Conservation (phyloP, 2,888 invertebrate species). For the Pilophorus perplexus region DNA sequence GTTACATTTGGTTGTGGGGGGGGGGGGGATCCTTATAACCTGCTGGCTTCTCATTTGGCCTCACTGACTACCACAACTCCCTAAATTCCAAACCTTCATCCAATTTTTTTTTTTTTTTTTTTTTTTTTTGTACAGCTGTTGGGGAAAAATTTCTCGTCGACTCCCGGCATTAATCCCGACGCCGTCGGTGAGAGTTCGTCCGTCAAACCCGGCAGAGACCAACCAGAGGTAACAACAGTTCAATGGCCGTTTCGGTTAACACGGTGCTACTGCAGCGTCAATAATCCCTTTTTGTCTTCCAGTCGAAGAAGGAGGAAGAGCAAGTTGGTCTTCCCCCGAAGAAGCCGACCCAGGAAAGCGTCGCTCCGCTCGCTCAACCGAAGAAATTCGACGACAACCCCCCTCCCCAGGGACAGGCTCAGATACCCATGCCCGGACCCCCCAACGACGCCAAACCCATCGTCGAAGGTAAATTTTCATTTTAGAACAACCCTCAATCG, state of each 20-base stretch:
- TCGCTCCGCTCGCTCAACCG: slow-evolving; percentile 20
- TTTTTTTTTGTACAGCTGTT: background rate
- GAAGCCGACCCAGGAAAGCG: slow-evolving; percentile 46
- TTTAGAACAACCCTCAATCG: background rate
- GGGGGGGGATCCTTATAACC: too few species aligned
- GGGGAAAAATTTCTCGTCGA: slow-evolving; percentile 46
- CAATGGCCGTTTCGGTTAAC: too few species aligned
- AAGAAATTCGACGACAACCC: slow-evolving; percentile 34
- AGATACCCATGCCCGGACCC: slow-evolving; percentile 30
- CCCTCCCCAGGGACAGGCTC: slow-evolving; percentile 25
- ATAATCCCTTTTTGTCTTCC: too few species aligned
- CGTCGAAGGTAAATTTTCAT: slow-evolving; percentile 18
- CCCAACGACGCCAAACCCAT: slow-evolving; percentile 8
- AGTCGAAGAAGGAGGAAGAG: slow-evolving; percentile 39
- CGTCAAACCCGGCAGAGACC: slow-evolving; percentile 40
- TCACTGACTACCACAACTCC: too few species aligned
- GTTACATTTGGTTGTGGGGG: too few species aligned
- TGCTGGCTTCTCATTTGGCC: too few species aligned
- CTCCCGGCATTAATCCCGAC: slow-evolving; percentile 51
- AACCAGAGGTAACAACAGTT: slow-evolving; percentile 44
- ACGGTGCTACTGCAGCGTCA: too few species aligned
- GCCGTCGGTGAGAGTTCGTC: slow-evolving; percentile 49
- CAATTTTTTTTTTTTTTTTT: background rate
- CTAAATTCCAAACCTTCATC: background rate
- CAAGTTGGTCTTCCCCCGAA: slow-evolving; percentile 44